These are phyloP conservation scores for Hydropotes inermis DNA, from an alignment of 2,113 vertebrate genomes.

Conservation along the genomic window DNA sequence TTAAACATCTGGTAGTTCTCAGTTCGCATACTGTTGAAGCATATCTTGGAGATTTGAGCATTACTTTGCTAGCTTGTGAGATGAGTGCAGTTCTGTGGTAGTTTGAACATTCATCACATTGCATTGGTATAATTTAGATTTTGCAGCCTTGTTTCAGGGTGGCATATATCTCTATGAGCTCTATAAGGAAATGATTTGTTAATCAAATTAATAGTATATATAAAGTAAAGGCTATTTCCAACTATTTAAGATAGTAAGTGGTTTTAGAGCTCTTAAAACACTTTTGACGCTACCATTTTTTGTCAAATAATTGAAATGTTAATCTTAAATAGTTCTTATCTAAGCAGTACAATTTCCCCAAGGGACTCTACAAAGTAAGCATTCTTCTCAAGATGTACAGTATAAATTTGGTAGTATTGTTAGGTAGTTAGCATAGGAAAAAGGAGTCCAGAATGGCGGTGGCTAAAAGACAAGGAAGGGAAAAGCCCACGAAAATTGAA, in stretches of 20 bases:
- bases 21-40: neutral
- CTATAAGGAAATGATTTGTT: neutral
- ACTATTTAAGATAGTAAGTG: neutral
- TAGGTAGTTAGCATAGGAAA: neutral
- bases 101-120: neutral
- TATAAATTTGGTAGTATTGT: neutral
- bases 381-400: neutral
- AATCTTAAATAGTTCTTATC: conserved; percentile 27
- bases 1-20: neutral
- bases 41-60: neutral
- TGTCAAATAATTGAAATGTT: conserved; percentile 38
- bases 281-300: neutral
- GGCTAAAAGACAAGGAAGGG: neutral
- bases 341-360: neutral
- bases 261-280: neutral
- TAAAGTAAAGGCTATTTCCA: neutral
- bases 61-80: neutral
- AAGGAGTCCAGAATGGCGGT: neutral
- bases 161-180: neutral
- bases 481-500: neutral
- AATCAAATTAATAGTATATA: conserved; percentile 23
- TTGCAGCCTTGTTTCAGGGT: neutral
- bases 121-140: neutral
- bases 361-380: neutral
- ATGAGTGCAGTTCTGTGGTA: neutral